These are phyloP conservation scores for Anthonomus grandis DNA, from an alignment of 1,140 invertebrate genomes.

Conservation along the genomic window DNA sequence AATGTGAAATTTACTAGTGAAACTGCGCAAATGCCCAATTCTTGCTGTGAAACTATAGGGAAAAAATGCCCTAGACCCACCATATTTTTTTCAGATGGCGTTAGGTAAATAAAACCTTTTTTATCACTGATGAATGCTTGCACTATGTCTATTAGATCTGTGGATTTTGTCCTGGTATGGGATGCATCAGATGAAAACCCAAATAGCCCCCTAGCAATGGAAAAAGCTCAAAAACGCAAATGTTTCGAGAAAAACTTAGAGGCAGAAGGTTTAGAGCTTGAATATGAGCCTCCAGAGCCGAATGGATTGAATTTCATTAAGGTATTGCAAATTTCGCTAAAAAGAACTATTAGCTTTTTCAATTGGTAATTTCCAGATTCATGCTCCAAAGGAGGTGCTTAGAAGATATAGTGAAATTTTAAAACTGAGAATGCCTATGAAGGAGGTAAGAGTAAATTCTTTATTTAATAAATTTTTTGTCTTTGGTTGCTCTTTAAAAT, in stretches of 20 bases:
- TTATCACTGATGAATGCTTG: neutral
- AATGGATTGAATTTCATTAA: constrained; percentile 68
- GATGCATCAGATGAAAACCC: constrained; percentile 55
- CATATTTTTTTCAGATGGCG: constrained; percentile 64
- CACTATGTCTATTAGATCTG: constrained; percentile 47
- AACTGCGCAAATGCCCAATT: neutral
- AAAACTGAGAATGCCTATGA: constrained; percentile 93
- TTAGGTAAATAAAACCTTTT: constrained; percentile 42
- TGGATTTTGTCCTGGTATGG: constrained; percentile 79
- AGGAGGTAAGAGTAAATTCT: constrained; percentile 59
- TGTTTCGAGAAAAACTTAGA: constrained; percentile 67
- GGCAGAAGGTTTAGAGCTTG: constrained; percentile 65
- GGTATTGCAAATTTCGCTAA: constrained; percentile 39
- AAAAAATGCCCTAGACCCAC: constrained; percentile 50
- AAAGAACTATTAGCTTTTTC: neutral
- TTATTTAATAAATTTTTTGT: neutral
- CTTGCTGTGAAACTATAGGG: constrained; percentile 14
- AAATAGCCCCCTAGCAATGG: constrained; percentile 45
- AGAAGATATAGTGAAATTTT: constrained; percentile 89
- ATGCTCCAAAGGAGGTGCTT: constrained; percentile 82
- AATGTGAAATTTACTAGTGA: constrained; percentile 1
- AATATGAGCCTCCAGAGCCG: constrained; percentile 59
- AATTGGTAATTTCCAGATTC: constrained; percentile 58
- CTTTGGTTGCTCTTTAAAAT: neutral
- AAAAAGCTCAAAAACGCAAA: constrained; percentile 44